Evolutionary conservation across 2,888 invertebrate species (phyloP).

Genomic region (Acheta domesticus): DNA sequence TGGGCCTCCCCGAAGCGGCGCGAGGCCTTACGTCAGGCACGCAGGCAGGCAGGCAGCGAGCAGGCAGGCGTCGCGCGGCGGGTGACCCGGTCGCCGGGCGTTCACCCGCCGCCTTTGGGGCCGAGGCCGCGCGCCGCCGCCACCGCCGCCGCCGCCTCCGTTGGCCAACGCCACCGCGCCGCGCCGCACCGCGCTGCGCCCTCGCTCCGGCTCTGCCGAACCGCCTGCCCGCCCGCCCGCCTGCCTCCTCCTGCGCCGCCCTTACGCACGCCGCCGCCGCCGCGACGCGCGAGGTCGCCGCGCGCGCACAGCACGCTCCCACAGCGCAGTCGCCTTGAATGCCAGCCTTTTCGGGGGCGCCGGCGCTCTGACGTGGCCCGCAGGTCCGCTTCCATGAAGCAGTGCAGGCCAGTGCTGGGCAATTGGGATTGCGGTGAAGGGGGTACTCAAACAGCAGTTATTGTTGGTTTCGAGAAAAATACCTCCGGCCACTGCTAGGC

Average conservation of each 20-base stretch:
- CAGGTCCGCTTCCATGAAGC: too few relatives aligned
- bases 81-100: constrained; percentile 48
- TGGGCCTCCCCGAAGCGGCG: too few relatives aligned
- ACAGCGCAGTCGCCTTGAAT: not conserved
- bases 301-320: not conserved
- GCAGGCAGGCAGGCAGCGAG: not conserved
- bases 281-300: not conserved
- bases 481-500: too few relatives aligned
- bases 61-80: constrained; percentile 24
- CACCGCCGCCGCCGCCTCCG: constrained; percentile 2
- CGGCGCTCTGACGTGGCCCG: too few relatives aligned
- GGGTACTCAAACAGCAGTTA: too few relatives aligned
- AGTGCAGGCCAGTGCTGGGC: too few relatives aligned
- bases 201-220: not conserved
- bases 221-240: not conserved
- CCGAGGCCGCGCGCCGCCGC: constrained; percentile 43
- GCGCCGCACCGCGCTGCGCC: not conserved
- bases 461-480: too few relatives aligned
- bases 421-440: too few relatives aligned
- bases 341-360: not conserved
- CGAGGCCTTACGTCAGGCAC: too few relatives aligned
- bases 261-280: not conserved
- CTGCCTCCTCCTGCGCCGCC: not conserved
- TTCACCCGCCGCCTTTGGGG: constrained; percentile 45
- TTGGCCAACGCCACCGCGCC: not conserved